Percentiles rank a stretch among this genome's conserved stretches.
phyloP scores from a whole-genome alignment of 2,797 vertebrate genomes.

The Paguma larvata region DNA sequence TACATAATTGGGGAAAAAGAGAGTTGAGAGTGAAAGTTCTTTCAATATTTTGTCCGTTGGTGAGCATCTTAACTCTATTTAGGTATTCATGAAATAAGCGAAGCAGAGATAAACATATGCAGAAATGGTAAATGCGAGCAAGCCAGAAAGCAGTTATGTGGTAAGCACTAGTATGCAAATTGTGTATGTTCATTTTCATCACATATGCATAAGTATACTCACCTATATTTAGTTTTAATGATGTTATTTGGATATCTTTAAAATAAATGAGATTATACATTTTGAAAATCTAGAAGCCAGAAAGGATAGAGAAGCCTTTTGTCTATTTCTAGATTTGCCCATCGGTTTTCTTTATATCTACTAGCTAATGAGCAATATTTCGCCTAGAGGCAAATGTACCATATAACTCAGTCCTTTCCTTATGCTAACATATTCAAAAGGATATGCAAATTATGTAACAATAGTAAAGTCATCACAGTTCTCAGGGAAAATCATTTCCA shows the following conservation, averaged over 20 bases:
- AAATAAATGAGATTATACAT: neutral
- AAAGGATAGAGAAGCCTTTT: neutral
- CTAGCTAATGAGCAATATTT: conserved; percentile 49
- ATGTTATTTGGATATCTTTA: conserved; percentile 43
- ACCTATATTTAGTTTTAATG: conserved; percentile 19
- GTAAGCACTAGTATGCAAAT: conserved; percentile 23
- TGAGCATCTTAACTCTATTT: conserved; percentile 34
- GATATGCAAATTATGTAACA: conserved; percentile 56
- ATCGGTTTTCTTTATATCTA: neutral
- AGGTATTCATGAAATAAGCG: conserved; percentile 46
- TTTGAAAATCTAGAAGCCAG: conserved; percentile 16
- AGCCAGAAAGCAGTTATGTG: conserved; percentile 13
- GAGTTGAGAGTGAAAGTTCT: neutral
- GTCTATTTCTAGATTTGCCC: neutral
- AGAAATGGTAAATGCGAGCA: conserved; percentile 1
- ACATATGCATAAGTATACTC: neutral
- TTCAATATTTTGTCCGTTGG: conserved; percentile 40
- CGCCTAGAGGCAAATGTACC: neutral
- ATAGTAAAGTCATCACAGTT: conserved; percentile 37
- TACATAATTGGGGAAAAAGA: neutral
- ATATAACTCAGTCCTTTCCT: conserved; percentile 18
- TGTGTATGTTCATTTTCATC: conserved; percentile 29
- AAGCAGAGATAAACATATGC: conserved; percentile 25
- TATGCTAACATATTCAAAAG: conserved; percentile 55
- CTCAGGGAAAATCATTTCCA: conserved; percentile 64